A percentile compares a stretch with the other conserved stretches of the same genome.
phyloP scores from a whole-genome alignment of 2,113 vertebrate genomes.

The Laterallus jamaicensis region DNA sequence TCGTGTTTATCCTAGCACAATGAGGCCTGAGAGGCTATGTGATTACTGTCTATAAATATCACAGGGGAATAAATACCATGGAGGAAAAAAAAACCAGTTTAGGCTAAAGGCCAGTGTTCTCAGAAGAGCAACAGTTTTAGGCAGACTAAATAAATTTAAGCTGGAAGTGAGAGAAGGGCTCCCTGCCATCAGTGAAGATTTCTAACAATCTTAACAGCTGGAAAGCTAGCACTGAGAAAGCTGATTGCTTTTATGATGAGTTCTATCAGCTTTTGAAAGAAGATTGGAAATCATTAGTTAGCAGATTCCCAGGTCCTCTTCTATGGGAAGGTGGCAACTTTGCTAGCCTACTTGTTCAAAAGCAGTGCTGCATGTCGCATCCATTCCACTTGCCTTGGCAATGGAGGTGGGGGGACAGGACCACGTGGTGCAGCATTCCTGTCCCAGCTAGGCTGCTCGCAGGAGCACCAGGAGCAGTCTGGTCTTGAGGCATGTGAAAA shows the following conservation, averaged over 20 bases:
- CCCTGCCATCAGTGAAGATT: neutral
- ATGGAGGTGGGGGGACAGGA: neutral
- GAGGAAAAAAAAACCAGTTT: neutral
- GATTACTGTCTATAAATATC: slow-evolving; percentile 31
- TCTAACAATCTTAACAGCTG: neutral
- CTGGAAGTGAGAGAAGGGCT: neutral
- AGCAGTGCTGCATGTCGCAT: neutral
- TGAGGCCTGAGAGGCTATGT: neutral
- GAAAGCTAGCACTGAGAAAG: neutral
- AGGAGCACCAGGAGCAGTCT: fast-evolving
- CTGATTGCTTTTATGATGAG: neutral
- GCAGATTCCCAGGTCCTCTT: neutral
- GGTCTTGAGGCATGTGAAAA: neutral
- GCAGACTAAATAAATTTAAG: neutral
- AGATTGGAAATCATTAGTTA: neutral
- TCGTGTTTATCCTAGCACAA: slow-evolving; percentile 1
- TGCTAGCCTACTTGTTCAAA: neutral
- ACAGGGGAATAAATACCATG: neutral
- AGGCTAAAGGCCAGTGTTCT: neutral
- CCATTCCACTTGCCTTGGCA: neutral
- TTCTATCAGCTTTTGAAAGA: neutral
- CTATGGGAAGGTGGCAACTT: fast-evolving
- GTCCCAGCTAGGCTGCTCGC: neutral
- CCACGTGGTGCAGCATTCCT: fast-evolving
- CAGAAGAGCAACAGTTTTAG: neutral